These are phyloP conservation scores for Scomber colias DNA, from an alignment of 2,113 vertebrate species.

Conservation along the genomic window DNA sequence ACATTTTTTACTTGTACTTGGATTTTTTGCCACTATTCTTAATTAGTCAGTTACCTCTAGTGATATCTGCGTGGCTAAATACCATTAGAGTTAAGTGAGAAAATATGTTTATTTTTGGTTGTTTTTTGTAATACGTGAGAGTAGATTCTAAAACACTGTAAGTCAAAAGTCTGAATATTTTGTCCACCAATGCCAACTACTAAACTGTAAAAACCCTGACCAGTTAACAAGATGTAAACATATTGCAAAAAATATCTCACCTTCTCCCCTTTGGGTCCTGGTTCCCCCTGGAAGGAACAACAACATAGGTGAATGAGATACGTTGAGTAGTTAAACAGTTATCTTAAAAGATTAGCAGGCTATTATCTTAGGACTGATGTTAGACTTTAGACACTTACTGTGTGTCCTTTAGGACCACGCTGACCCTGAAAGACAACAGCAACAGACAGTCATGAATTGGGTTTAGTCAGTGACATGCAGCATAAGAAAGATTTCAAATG, in stretches of 20 bases:
- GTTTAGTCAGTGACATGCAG: neutral
- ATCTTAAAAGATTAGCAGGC: neutral
- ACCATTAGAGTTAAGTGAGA: no score
- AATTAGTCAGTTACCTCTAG: no score
- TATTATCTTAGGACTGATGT: neutral
- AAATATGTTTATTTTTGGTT: no score
- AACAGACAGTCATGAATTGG: slow-evolving; percentile 6
- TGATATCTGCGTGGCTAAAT: no score
- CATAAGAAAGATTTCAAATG: neutral
- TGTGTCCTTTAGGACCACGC: slow-evolving; percentile 82
- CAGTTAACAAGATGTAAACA: neutral
- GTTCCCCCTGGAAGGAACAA: slow-evolving; percentile 87
- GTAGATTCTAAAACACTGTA: neutral
- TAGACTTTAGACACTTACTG: slow-evolving; percentile 72
- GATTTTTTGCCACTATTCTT: no score
- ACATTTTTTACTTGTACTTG: no score
- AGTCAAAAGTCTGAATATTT: neutral
- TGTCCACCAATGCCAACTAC: neutral
- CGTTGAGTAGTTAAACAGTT: slow-evolving; percentile 49
- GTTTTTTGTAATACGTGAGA: no score
- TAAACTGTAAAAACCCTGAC: neutral
- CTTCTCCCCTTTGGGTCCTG: slow-evolving; percentile 84
- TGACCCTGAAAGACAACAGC: slow-evolving; percentile 78
- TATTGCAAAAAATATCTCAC: slow-evolving; percentile 45
- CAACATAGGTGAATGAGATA: slow-evolving; percentile 49